Percentiles rank a stretch among this genome's conserved stretches.
Evolutionary conservation across 2,888 invertebrate genomes (phyloP).

Genomic region (Orthosia gothica): DNA sequence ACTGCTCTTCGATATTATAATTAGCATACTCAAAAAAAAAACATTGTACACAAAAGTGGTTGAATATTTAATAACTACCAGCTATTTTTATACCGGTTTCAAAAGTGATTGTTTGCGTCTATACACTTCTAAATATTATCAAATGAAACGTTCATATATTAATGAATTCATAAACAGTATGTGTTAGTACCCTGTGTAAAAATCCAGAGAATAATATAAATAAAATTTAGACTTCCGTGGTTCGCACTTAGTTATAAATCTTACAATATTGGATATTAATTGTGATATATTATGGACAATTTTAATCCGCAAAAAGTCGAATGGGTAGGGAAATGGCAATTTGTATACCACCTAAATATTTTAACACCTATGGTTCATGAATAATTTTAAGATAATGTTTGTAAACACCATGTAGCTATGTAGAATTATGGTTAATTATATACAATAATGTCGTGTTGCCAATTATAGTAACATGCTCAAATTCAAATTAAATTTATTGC

Average conservation of each 20-base stretch:
- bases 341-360: neutral
- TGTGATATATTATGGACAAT: neutral
- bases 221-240: neutral
- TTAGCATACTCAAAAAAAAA: neutral
- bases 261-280: neutral
- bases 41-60: neutral
- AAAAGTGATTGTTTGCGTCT: neutral
- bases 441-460: neutral
- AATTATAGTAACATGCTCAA: too few species aligned
- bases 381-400: slow-evolving; percentile 6
- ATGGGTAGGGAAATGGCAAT: neutral
- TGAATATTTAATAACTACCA: neutral
- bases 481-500: too few species aligned
- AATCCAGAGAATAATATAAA: neutral
- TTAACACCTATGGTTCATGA: neutral
- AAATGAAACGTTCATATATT: too few species aligned
- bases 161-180: neutral
- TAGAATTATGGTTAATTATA: neutral
- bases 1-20: neutral
- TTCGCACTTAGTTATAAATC: neutral
- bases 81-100: neutral
- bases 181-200: neutral
- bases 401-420: neutral
- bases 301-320: too few species aligned
- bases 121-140: neutral